Conservation (phyloP, 2,113 vertebrate species). For the Hypocryptadius cinnamomeus region DNA sequence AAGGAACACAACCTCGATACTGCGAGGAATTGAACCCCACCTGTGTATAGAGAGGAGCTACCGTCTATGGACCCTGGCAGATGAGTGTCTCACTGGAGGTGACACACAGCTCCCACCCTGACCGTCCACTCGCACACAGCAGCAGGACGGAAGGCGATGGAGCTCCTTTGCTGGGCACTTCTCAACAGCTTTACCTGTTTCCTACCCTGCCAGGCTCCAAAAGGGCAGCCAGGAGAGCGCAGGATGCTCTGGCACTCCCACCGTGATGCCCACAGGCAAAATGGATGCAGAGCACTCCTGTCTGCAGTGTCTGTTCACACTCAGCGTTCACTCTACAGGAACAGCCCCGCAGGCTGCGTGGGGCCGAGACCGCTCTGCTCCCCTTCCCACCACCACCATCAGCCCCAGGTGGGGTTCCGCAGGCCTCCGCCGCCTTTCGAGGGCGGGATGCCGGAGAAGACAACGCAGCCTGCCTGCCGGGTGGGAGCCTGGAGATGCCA, state of each 20-base stretch:
- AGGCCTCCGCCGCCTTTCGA: background rate
- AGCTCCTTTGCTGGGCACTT: background rate
- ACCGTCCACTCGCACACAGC: background rate
- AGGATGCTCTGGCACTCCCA: background rate
- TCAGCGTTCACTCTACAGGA: rapidly evolving
- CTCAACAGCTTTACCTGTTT: background rate
- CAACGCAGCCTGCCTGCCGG: rapidly evolving
- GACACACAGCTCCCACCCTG: rapidly evolving
- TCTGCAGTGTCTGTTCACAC: rapidly evolving
- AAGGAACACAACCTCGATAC: background rate
- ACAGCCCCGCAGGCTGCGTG: background rate
- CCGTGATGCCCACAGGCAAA: background rate
- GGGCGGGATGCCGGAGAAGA: background rate
- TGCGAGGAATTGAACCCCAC: rapidly evolving
- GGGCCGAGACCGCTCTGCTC: too few relatives aligned
- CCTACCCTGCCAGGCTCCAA: too few relatives aligned
- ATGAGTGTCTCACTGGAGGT: rapidly evolving
- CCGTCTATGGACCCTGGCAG: rapidly evolving
- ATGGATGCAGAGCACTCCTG: background rate
- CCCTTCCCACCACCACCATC: background rate
- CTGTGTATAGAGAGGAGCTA: rapidly evolving
- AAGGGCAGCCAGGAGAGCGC: rapidly evolving
- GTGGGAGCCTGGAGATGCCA: background rate
- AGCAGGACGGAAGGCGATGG: background rate
- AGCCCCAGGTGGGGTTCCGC: rapidly evolving